Evolutionary conservation across 37 sponge, comb jelly and placozoan species (phyloP).

Genomic region (Hexactinellida sp.): DNA sequence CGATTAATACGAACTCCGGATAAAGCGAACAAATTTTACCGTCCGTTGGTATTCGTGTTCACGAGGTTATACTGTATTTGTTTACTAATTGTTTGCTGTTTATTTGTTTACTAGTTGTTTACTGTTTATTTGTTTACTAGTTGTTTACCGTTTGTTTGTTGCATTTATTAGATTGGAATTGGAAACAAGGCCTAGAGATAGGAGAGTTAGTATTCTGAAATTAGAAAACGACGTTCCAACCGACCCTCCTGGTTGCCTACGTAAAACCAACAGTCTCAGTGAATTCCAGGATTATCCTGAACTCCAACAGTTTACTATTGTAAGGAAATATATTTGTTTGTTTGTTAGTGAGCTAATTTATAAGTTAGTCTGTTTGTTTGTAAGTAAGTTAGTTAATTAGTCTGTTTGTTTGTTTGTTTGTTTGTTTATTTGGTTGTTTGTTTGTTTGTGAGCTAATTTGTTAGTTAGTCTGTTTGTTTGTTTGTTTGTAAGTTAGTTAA

Average conservation of each 20-base stretch:
- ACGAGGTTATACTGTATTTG: too few relatives aligned
- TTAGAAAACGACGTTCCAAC: not conserved
- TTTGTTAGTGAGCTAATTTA: not conserved
- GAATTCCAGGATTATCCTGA: constrained; percentile 4
- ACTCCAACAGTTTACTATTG: not conserved
- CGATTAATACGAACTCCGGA: too few relatives aligned
- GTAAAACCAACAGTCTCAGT: not conserved
- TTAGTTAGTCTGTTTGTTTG: not conserved
- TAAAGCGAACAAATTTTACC: too few relatives aligned
- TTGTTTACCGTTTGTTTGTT: too few relatives aligned
- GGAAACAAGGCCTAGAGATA: not conserved
- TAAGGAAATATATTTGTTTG: not conserved
- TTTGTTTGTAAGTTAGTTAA: too few relatives aligned
- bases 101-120: not conserved
- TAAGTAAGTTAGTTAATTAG: too few relatives aligned
- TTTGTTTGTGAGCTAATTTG: too few relatives aligned
- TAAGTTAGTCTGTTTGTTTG: not conserved
- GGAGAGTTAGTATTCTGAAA: not conserved
- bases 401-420: not conserved
- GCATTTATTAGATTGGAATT: not conserved
- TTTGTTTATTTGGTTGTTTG: not conserved
- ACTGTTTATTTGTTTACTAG: constrained; percentile 9
- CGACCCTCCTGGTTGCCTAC: not conserved
- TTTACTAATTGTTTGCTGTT: not conserved
- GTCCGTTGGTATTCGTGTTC: too few relatives aligned